Evolutionary conservation across 37 sponge, comb jelly and placozoan genomes (phyloP).

Genomic region (Eunapius fragilis): DNA sequence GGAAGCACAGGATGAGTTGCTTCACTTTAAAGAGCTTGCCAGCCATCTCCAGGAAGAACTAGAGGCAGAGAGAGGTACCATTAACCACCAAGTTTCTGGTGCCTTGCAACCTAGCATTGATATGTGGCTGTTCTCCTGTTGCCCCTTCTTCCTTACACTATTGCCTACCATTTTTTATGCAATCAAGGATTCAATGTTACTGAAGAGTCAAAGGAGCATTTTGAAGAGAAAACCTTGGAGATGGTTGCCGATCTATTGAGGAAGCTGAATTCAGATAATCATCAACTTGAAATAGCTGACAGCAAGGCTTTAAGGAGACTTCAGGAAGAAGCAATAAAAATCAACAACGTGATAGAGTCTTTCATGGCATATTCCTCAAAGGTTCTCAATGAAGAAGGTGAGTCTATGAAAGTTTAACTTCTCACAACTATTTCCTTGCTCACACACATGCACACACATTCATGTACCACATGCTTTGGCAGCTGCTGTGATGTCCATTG

Average conservation of each 20-base stretch:
- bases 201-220: neutral
- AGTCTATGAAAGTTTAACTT: neutral
- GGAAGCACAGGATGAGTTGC: neutral
- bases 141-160: neutral
- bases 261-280: slow-evolving; percentile 13
- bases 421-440: neutral
- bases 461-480: neutral
- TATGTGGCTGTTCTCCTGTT: neutral
- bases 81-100: neutral
- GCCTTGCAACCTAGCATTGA: neutral
- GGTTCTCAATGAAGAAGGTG: slow-evolving; percentile 22
- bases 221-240: neutral
- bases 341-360: slow-evolving; percentile 6
- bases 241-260: slow-evolving; percentile 6
- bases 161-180: neutral
- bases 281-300: neutral
- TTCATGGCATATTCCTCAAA: slow-evolving; percentile 29
- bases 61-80: neutral
- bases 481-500: slow-evolving; percentile 36
- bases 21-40: neutral
- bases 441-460: neutral
- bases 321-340: slow-evolving; percentile 19
- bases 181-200: neutral
- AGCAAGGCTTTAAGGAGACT: slow-evolving; percentile 11
- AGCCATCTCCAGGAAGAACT: neutral